These are phyloP conservation scores for Alaudala cheleensis DNA, from an alignment of 2,113 vertebrate genomes.

Conservation along the genomic window DNA sequence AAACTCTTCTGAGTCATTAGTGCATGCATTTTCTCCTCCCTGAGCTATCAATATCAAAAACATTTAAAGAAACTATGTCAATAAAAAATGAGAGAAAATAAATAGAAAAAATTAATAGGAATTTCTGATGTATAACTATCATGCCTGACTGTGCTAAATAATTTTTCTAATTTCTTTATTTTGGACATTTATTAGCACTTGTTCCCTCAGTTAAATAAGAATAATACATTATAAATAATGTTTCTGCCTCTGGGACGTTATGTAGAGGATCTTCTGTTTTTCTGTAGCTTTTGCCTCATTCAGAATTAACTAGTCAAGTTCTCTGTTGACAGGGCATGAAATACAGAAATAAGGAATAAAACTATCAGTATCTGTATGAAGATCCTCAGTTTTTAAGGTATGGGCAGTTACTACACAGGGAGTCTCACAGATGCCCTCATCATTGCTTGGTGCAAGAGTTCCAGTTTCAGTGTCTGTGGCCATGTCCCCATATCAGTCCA, in stretches of 20 bases:
- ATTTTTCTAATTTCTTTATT: conserved; percentile 18
- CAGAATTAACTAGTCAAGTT: neutral
- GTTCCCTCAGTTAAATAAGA: conserved; percentile 24
- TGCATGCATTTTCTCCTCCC: conserved; percentile 28
- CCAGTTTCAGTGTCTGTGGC: neutral
- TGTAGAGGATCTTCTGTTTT: neutral
- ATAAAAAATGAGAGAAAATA: conserved; percentile 53
- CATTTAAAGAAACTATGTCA: conserved; percentile 36
- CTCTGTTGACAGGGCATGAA: neutral
- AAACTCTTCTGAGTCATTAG: conserved; percentile 48
- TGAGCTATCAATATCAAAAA: conserved; percentile 49
- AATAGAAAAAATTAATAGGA: neutral
- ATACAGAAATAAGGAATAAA: neutral
- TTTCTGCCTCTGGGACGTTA: neutral
- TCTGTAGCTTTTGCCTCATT: neutral
- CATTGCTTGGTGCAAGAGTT: neutral
- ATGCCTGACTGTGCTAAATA: neutral
- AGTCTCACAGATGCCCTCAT: neutral
- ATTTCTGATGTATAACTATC: conserved; percentile 15
- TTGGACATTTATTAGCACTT: conserved; percentile 7
- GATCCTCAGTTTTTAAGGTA: neutral
- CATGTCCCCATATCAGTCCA: no score
- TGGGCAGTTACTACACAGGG: neutral
- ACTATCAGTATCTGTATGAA: neutral
- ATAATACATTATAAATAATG: neutral